These are phyloP conservation scores for Poeciliopsis prolifica DNA, from an alignment of 2,113 vertebrate species.

Conservation along the genomic window DNA sequence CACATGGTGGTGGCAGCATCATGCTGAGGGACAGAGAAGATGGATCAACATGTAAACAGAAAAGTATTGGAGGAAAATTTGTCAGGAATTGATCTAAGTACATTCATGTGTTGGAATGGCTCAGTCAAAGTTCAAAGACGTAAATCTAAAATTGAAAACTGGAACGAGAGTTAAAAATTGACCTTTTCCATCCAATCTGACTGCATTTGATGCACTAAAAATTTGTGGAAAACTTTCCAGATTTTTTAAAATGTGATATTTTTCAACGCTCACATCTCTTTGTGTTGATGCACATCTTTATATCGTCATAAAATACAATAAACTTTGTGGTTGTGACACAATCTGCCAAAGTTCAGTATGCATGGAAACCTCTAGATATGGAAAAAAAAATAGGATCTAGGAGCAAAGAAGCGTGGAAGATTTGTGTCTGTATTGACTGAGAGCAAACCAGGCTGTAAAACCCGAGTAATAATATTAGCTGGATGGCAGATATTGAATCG, in stretches of 20 bases:
- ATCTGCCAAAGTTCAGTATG: not conserved
- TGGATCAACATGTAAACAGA: not conserved
- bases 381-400: not conserved
- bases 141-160: not conserved
- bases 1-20: not conserved
- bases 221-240: too few relatives aligned
- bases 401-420: too few relatives aligned
- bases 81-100: not conserved
- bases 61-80: not conserved
- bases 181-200: too few relatives aligned
- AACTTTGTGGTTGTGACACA: too few relatives aligned
- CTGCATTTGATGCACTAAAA: too few relatives aligned
- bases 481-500: conserved; percentile 63
- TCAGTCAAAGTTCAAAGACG: not conserved
- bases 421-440: not conserved
- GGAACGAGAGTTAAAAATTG: not conserved
- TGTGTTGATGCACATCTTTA: not conserved
- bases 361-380: not conserved
- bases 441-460: conserved; percentile 37
- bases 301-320: not conserved
- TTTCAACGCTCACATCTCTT: too few relatives aligned
- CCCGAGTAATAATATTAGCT: conserved; percentile 48
- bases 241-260: too few relatives aligned
- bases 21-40: not conserved
- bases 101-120: not conserved